These are phyloP conservation scores for Drosophila insularis DNA, from an alignment of 1,140 invertebrate species.

Conservation along the genomic window DNA sequence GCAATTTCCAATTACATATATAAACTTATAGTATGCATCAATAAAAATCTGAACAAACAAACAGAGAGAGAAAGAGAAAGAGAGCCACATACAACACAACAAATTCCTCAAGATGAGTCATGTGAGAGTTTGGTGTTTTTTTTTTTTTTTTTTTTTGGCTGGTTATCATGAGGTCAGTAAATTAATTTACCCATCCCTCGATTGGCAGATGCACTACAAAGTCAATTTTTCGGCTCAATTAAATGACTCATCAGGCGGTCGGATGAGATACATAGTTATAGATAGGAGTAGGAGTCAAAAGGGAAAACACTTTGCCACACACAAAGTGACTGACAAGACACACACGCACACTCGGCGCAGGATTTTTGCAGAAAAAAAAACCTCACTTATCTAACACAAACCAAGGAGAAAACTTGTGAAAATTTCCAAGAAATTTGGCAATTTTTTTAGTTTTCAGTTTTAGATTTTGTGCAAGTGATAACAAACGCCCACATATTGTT, in stretches of 20 bases:
- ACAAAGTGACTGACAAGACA: conserved; percentile 28
- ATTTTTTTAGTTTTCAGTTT: conserved; percentile 44
- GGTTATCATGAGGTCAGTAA: conserved; percentile 68
- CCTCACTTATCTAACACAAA: background rate
- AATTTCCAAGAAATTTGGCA: conserved; percentile 64
- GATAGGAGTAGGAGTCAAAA: background rate
- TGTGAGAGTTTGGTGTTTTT: conserved; percentile 19
- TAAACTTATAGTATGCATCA: background rate
- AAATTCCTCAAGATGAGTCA: conserved; percentile 53
- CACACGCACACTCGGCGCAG: conserved; percentile 44
- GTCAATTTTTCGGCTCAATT: conserved; percentile 74
- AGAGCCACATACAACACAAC: conserved; percentile 2
- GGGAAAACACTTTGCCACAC: conserved; percentile 51
- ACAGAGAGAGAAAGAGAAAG: background rate
- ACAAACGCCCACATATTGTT: conserved; percentile 55
- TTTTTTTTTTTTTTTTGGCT: too few relatives aligned
- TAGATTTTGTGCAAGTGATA: conserved; percentile 54
- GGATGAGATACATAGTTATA: conserved; percentile 22
- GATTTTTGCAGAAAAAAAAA: conserved; percentile 61
- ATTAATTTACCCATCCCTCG: conserved; percentile 67
- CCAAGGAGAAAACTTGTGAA: conserved; percentile 27
- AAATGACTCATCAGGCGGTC: conserved; percentile 72
- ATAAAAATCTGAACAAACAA: conserved; percentile 5
- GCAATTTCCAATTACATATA: conserved; percentile 8
- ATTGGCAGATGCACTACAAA: conserved; percentile 41